Evolutionary conservation across 2,888 invertebrate genomes (phyloP).

Genomic region (Notodonta ziczac): DNA sequence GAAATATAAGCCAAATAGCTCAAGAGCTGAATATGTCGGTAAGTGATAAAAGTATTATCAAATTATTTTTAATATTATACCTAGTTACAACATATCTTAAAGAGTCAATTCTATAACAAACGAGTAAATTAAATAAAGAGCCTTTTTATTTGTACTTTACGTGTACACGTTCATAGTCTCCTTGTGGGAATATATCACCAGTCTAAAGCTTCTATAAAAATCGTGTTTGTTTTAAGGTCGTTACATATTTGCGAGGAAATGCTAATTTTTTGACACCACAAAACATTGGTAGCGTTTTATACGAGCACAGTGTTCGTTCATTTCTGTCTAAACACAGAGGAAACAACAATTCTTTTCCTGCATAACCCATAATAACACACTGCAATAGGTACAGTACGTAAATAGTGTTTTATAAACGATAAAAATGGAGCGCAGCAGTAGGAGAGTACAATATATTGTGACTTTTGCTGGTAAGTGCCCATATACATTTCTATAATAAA

Average conservation of each 20-base stretch:
- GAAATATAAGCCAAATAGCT: too few relatives aligned
- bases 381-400: too few relatives aligned
- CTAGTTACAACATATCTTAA: too few relatives aligned
- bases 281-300: slow-evolving; percentile 14
- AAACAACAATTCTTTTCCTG: too few relatives aligned
- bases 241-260: slow-evolving; percentile 24
- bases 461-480: slow-evolving; percentile 43
- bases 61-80: too few relatives aligned
- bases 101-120: too few relatives aligned
- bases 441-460: slow-evolving; percentile 43
- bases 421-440: slow-evolving; percentile 34
- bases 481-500: too few relatives aligned
- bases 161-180: too few relatives aligned
- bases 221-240: slow-evolving; percentile 26
- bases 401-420: not conserved
- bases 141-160: too few relatives aligned
- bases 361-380: not conserved
- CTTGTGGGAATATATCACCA: not conserved
- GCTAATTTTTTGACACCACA: slow-evolving; percentile 35
- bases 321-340: not conserved
- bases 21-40: too few relatives aligned
- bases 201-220: not conserved
- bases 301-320: not conserved
- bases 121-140: too few relatives aligned
- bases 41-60: too few relatives aligned